Percentiles rank a stretch among this genome's conserved stretches.
Conservation (phyloP, 2,797 vertebrate species). For the Oreochromis grahami region DNA sequence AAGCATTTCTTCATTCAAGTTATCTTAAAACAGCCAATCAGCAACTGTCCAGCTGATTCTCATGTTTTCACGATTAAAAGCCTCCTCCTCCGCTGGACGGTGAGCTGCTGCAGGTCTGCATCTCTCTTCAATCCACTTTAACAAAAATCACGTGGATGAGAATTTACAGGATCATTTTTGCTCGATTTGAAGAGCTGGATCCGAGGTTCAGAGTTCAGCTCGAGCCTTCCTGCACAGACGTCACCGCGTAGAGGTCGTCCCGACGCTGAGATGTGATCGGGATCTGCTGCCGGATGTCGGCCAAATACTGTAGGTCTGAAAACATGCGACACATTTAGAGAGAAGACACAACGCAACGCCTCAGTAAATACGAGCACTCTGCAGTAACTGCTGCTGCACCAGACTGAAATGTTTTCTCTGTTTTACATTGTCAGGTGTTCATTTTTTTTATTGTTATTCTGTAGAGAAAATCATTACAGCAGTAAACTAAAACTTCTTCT, state of each 20-base stretch:
- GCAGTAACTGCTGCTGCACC: not conserved
- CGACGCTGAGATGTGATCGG: slow-evolving; percentile 87
- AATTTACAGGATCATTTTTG: not conserved
- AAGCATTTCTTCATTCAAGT: not conserved
- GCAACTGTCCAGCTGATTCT: not conserved
- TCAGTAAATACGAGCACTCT: not conserved
- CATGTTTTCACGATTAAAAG: not conserved
- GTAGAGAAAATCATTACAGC: not conserved
- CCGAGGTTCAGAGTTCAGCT: not conserved
- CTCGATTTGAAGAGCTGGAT: not conserved
- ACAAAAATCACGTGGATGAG: not conserved
- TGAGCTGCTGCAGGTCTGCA: not conserved
- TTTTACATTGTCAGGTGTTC: not conserved
- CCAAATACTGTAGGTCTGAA: slow-evolving; percentile 88
- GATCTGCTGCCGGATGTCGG: slow-evolving; percentile 90
- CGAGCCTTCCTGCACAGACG: slow-evolving; percentile 36
- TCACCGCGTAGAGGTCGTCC: slow-evolving; percentile 83
- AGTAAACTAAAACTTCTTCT: not conserved
- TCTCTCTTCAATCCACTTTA: not conserved
- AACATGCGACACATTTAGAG: not conserved
- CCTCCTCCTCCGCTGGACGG: not conserved
- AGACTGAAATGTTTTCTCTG: not conserved
- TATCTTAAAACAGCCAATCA: not conserved
- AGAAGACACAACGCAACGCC: not conserved
- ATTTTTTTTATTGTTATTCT: not conserved